These are phyloP conservation scores for Nyctibius grandis DNA, from an alignment of 2,797 vertebrate species.

Conservation along the genomic window DNA sequence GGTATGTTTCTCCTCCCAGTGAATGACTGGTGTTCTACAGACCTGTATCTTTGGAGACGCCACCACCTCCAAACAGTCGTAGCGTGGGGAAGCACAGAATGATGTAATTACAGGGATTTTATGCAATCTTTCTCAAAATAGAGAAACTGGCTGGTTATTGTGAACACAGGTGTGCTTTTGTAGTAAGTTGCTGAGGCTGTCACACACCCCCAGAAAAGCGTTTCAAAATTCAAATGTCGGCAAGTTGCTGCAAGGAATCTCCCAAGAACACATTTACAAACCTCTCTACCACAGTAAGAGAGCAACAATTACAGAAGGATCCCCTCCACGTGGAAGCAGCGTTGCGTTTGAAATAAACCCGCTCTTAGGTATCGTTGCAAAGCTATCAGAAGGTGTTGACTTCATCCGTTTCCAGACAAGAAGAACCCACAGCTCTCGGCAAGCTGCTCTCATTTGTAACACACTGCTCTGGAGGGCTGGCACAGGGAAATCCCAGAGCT, in stretches of 20 bases:
- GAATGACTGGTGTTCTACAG: not conserved
- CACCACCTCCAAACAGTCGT: not conserved
- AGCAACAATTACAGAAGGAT: not conserved
- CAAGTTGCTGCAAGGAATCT: not conserved
- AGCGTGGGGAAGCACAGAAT: rapidly evolving
- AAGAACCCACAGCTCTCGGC: not conserved
- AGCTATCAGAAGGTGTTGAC: not conserved
- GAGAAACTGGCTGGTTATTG: not conserved
- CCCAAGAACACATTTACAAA: not conserved
- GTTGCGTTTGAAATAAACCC: not conserved
- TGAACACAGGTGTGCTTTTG: not conserved
- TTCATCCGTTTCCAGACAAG: not conserved
- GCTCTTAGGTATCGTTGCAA: not conserved
- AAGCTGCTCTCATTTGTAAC: conserved; percentile 12
- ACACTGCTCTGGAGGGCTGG: not conserved
- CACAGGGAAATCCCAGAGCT: not conserved
- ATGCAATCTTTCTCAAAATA: not conserved
- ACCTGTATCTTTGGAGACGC: not conserved
- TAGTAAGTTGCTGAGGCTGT: not conserved
- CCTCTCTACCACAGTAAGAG: not conserved
- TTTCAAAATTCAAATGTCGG: not conserved
- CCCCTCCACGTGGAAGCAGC: rapidly evolving
- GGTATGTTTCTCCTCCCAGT: not conserved
- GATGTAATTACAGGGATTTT: not conserved
- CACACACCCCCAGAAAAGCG: not conserved